phyloP scores from a whole-genome alignment of 2,113 vertebrate genomes.

The Strigops habroptila region DNA sequence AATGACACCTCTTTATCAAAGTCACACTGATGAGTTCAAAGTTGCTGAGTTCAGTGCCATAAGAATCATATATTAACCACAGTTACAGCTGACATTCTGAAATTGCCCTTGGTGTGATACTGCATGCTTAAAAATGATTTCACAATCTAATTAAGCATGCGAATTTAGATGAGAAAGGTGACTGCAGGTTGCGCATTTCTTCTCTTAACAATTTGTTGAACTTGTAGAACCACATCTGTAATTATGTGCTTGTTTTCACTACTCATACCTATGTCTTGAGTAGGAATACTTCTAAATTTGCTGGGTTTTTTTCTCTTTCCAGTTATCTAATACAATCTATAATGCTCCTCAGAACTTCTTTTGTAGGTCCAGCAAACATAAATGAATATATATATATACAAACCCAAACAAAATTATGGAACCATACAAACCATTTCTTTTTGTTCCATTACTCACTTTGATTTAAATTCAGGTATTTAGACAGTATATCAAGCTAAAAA shows the following conservation, averaged over 20 bases:
- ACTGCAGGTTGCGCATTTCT: not conserved
- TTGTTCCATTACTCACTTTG: not conserved
- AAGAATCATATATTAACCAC: conserved; percentile 10
- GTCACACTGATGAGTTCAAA: not conserved
- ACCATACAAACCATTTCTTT: not conserved
- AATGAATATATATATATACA: not conserved
- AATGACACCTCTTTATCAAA: not conserved
- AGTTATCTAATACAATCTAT: not conserved
- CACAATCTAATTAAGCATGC: not conserved
- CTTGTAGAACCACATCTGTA: not conserved
- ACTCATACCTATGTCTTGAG: not conserved
- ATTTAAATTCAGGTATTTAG: conserved; percentile 1
- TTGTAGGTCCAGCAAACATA: not conserved
- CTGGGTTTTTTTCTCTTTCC: not conserved
- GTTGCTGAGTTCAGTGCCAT: not conserved
- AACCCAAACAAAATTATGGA: not conserved
- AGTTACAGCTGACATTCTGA: not conserved
- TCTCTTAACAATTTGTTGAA: not conserved
- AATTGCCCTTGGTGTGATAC: not conserved
- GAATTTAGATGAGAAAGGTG: conserved; percentile 31
- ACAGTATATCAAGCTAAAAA: not conserved
- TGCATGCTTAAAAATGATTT: not conserved
- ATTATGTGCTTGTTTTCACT: not conserved
- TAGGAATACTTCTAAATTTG: not conserved
- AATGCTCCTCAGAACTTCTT: not conserved